phyloP scores from a whole-genome alignment of 2,113 vertebrate species.

The Mormyrus iriodes region DNA sequence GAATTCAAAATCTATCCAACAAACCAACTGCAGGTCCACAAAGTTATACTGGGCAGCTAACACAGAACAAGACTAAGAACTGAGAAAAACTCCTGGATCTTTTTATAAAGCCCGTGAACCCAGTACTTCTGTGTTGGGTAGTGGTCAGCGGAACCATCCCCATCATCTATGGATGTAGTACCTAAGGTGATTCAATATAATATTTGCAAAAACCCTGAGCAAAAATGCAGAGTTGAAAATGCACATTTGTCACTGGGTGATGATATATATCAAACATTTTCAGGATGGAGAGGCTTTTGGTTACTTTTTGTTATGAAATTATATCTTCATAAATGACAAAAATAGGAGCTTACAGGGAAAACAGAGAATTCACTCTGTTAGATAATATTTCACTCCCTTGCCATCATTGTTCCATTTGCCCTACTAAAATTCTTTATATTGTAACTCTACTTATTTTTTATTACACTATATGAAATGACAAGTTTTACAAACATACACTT shows the following conservation, averaged over 20 bases:
- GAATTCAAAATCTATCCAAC: too few relatives aligned
- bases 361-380: constrained; percentile 25
- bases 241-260: background rate
- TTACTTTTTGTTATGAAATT: background rate
- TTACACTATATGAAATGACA: constrained; percentile 30
- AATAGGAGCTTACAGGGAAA: background rate
- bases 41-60: background rate
- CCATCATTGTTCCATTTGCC: constrained; percentile 23
- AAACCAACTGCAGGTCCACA: too few relatives aligned
- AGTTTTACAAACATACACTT: constrained; percentile 29
- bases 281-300: background rate
- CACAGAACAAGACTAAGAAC: background rate
- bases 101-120: background rate
- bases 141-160: background rate
- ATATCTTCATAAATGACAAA: background rate
- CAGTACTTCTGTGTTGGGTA: background rate
- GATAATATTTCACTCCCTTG: constrained; percentile 33
- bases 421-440: constrained; percentile 32
- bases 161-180: background rate
- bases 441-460: constrained; percentile 22
- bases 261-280: background rate
- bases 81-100: background rate
- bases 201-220: background rate
- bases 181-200: background rate
- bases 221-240: background rate